These are phyloP conservation scores for Poliocrania exsul DNA, from an alignment of 2,797 vertebrate species.

Conservation along the genomic window DNA sequence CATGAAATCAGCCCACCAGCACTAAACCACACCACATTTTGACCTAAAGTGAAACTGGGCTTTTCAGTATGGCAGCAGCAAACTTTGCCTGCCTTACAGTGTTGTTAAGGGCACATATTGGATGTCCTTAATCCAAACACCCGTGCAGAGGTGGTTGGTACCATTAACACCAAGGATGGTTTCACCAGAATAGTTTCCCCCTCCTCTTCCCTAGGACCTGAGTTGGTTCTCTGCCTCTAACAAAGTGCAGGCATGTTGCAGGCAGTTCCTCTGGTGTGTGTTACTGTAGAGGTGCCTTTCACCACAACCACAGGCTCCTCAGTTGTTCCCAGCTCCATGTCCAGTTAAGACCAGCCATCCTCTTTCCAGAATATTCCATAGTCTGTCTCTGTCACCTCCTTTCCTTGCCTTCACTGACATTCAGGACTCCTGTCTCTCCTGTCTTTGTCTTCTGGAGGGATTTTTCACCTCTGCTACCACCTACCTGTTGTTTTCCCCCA, in stretches of 20 bases:
- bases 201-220: neutral
- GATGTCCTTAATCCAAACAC: neutral
- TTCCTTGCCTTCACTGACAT: neutral
- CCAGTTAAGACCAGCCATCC: neutral
- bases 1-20: neutral
- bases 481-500: neutral
- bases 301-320: neutral
- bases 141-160: neutral
- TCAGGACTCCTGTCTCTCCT: neutral
- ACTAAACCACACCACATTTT: neutral
- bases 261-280: neutral
- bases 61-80: neutral
- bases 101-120: neutral
- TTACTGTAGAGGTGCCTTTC: neutral
- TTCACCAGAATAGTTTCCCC: neutral
- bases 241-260: neutral
- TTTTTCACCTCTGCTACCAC: constrained; percentile 11
- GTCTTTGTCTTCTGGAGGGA: neutral
- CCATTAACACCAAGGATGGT: neutral
- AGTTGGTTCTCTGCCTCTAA: neutral
- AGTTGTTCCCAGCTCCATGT: neutral
- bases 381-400: neutral
- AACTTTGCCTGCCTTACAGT: accelerated
- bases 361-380: neutral
- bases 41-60: neutral